phyloP scores from a whole-genome alignment of 2,888 invertebrate species.

The Thelaira solivaga region DNA sequence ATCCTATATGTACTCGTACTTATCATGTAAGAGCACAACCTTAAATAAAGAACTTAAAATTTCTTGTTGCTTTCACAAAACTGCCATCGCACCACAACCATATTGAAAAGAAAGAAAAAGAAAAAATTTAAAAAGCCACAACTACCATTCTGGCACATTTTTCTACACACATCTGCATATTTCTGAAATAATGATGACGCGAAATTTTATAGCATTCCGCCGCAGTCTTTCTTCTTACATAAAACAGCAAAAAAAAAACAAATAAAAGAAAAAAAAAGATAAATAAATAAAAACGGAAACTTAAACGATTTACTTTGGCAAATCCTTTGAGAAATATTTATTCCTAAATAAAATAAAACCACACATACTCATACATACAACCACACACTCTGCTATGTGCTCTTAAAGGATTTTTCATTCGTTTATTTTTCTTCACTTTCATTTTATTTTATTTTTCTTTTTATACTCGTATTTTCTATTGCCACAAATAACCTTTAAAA shows the following conservation, averaged over 20 bases:
- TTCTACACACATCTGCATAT: slow-evolving; percentile 51
- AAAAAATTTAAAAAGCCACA: not conserved
- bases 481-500: slow-evolving; percentile 48
- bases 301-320: slow-evolving; percentile 59
- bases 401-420: slow-evolving; percentile 59
- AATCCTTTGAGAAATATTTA: slow-evolving; percentile 63
- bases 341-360: slow-evolving; percentile 50
- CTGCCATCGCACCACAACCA: not conserved
- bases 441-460: slow-evolving; percentile 28
- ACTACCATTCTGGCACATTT: slow-evolving; percentile 5
- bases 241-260: too few relatives aligned
- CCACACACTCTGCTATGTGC: slow-evolving; percentile 21
- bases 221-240: not conserved
- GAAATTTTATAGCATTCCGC: slow-evolving; percentile 22
- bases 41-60: slow-evolving; percentile 7
- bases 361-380: not conserved
- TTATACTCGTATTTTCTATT: not conserved
- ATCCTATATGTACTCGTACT: not conserved
- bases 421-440: slow-evolving; percentile 28
- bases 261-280: not conserved
- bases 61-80: slow-evolving; percentile 34
- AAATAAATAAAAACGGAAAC: slow-evolving; percentile 43
- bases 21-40: not conserved
- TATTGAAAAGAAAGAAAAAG: too few relatives aligned
- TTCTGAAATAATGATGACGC: slow-evolving; percentile 47